Conservation (phyloP, 1,140 invertebrate species). For the Anagrus nilaparvatae region DNA sequence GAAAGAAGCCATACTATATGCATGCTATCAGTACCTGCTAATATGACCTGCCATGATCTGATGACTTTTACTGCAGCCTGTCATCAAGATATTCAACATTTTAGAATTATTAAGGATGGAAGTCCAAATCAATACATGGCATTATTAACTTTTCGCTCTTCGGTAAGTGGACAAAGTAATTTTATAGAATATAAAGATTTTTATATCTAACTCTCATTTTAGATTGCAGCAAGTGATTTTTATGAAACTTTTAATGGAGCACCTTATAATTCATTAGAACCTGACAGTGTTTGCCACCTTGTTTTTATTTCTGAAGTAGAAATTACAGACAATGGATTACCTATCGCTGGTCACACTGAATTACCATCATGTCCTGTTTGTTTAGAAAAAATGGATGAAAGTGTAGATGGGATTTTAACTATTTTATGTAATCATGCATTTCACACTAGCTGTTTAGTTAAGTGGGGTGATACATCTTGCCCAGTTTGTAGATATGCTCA, state of each 20-base stretch:
- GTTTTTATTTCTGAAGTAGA: constrained; percentile 94
- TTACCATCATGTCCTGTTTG: constrained; percentile 97
- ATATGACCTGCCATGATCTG: constrained; percentile 87
- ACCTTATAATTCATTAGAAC: constrained; percentile 87
- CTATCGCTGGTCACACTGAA: constrained; percentile 77
- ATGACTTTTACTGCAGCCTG: constrained; percentile 92
- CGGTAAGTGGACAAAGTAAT: constrained; percentile 38
- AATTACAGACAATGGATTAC: constrained; percentile 59
- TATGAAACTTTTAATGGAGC: constrained; percentile 87
- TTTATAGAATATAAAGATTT: constrained; percentile 2
- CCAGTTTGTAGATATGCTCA: constrained; percentile 74
- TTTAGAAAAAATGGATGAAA: constrained; percentile 95
- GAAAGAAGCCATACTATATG: constrained; percentile 79
- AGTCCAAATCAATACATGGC: constrained; percentile 97
- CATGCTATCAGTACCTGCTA: constrained; percentile 85
- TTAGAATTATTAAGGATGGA: constrained; percentile 80
- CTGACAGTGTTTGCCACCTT: constrained; percentile 78
- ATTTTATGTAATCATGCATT: constrained; percentile 98
- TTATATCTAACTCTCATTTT: too few species aligned
- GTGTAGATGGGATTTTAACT: constrained; percentile 92
- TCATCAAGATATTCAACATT: constrained; percentile 78
- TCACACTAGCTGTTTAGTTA: constrained; percentile 85
- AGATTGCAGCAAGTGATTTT: constrained; percentile 81
- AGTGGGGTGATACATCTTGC: constrained; percentile 92
- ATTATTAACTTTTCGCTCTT: constrained; percentile 69